A percentile compares a stretch with the other conserved stretches of the same genome.
Evolutionary conservation across 2,797 vertebrate genomes (phyloP).

Genomic region (Nyctalus aviator): DNA sequence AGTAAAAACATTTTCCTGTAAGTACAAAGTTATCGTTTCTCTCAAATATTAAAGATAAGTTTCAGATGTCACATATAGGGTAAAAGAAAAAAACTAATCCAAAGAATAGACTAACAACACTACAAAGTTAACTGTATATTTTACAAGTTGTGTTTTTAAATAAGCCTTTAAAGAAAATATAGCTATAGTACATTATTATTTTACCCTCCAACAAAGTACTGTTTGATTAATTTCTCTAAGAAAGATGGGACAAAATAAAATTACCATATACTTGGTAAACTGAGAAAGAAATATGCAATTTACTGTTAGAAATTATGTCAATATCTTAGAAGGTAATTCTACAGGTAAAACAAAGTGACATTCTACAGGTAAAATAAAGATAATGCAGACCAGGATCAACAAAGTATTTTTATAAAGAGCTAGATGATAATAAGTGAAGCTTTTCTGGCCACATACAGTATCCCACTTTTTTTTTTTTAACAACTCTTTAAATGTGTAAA

Average conservation of each 20-base stretch:
- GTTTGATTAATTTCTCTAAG: background rate
- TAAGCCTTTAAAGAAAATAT: constrained; percentile 21
- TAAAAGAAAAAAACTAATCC: background rate
- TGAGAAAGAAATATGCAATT: background rate
- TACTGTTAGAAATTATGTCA: background rate
- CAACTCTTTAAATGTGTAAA: background rate
- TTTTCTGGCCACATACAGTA: background rate
- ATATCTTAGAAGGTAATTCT: background rate
- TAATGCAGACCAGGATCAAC: background rate
- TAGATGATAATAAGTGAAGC: background rate
- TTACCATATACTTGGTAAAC: background rate
- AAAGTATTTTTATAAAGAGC: background rate
- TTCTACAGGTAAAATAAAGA: constrained; percentile 36
- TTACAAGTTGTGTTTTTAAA: background rate
- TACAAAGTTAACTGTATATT: constrained; percentile 7
- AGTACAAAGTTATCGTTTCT: constrained; percentile 1
- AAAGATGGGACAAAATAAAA: background rate
- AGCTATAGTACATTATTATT: background rate
- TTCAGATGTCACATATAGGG: background rate
- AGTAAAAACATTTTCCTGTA: background rate
- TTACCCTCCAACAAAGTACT: background rate
- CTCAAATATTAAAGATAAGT: background rate
- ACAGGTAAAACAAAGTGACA: too few species aligned
- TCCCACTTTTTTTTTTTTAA: background rate
- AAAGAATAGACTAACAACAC: constrained; percentile 18